Evolutionary conservation across 2,113 vertebrate genomes (phyloP).

Genomic region (Nothoprocta perdicaria): DNA sequence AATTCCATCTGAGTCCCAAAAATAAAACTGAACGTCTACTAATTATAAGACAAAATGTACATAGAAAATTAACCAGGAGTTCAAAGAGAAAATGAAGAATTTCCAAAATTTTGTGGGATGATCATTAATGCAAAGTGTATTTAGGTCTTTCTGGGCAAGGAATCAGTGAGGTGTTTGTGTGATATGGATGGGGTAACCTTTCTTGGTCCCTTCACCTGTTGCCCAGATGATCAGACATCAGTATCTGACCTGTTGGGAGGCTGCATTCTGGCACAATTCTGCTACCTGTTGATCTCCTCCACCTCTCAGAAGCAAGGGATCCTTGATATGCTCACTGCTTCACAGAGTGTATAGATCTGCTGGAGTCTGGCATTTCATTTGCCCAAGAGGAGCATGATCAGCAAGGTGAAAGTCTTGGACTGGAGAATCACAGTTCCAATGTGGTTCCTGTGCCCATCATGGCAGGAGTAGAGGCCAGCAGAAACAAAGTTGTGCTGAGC

Average conservation of each 20-base stretch:
- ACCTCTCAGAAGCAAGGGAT: too few relatives aligned
- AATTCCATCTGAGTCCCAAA: not conserved
- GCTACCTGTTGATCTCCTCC: too few relatives aligned
- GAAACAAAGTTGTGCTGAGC: rapidly evolving
- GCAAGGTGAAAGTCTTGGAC: not conserved
- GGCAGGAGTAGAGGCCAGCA: not conserved
- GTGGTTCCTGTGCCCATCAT: not conserved
- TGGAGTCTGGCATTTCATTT: not conserved
- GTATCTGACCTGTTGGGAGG: not conserved
- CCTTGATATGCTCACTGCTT: not conserved
- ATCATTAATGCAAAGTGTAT: not conserved
- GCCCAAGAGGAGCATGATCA: rapidly evolving
- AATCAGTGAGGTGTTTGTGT: not conserved
- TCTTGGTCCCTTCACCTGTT: not conserved
- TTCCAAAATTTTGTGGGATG: not conserved
- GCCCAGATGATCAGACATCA: not conserved
- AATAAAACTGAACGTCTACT: rapidly evolving
- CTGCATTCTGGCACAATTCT: not conserved
- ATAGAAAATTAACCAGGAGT: not conserved
- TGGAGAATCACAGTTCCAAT: not conserved
- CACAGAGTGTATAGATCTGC: not conserved
- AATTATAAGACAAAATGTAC: not conserved
- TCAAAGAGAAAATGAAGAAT: not conserved
- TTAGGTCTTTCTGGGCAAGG: not conserved
- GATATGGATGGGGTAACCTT: not conserved